Evolutionary conservation across 2,888 invertebrate genomes (phyloP).

Genomic region (Aelia acuminata): DNA sequence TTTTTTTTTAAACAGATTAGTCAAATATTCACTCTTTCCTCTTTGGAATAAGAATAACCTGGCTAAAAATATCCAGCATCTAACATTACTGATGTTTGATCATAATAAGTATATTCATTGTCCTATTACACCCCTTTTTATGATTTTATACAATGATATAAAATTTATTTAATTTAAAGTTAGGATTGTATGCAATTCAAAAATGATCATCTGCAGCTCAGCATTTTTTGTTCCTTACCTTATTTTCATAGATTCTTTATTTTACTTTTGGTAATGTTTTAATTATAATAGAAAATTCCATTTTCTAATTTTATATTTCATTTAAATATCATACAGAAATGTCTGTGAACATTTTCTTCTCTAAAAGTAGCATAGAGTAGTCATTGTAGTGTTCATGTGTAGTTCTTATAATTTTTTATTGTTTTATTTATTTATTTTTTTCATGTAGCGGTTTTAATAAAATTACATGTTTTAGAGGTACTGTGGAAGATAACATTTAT

Average conservation of each 20-base stretch:
- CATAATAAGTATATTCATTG: not conserved
- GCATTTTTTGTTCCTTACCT: not conserved
- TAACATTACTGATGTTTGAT: not conserved
- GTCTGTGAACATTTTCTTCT: conserved; percentile 46
- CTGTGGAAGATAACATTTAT: conserved; percentile 12
- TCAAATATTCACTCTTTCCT: not conserved
- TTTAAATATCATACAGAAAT: conserved; percentile 1
- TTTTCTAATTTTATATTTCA: not conserved
- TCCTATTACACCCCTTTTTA: not conserved
- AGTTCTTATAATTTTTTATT: conserved; percentile 1
- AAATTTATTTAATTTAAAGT: too few relatives aligned
- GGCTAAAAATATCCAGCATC: not conserved
- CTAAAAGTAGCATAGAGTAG: conserved; percentile 6
- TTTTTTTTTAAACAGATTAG: too few relatives aligned
- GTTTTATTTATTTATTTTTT: too few relatives aligned
- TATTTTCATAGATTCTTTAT: not conserved
- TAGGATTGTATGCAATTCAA: not conserved
- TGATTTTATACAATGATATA: too few relatives aligned
- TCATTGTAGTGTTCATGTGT: conserved; percentile 26
- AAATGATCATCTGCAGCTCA: conserved; percentile 11
- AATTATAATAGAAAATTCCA: not conserved
- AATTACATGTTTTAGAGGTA: conserved; percentile 37
- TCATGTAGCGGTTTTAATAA: not conserved
- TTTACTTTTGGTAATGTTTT: conserved; percentile 27
- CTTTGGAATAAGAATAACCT: not conserved